These are phyloP conservation scores for Drosophila kurseongensis DNA, from an alignment of 1,140 invertebrate species.

Conservation along the genomic window DNA sequence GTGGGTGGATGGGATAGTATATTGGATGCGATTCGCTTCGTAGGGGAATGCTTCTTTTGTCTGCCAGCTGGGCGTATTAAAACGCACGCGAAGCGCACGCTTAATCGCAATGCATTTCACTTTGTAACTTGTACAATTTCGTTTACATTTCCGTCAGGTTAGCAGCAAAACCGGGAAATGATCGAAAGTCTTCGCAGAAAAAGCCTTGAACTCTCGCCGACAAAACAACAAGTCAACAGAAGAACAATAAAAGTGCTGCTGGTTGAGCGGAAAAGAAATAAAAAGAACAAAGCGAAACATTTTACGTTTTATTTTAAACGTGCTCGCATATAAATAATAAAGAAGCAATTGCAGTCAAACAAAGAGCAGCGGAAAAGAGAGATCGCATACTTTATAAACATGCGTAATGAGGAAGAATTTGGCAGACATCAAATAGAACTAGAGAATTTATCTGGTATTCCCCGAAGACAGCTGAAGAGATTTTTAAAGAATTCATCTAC, in stretches of 20 bases:
- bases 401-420: conserved; percentile 37
- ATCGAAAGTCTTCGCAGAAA: conserved; percentile 60
- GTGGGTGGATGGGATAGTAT: conserved; percentile 34
- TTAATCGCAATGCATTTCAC: conserved; percentile 58
- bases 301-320: conserved; percentile 62
- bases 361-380: conserved; percentile 23
- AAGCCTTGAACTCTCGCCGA: conserved; percentile 69
- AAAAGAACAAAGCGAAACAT: conserved; percentile 56
- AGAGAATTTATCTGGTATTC: conserved; percentile 42
- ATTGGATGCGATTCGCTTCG: conserved; percentile 31
- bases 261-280: conserved; percentile 26
- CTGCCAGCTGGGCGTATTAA: conserved; percentile 18
- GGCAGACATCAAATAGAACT: conserved; percentile 3
- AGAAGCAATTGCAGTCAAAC: conserved; percentile 48
- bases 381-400: not conserved
- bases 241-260: conserved; percentile 48
- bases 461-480: conserved; percentile 30
- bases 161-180: conserved; percentile 62
- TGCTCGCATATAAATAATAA: conserved; percentile 41
- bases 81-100: conserved; percentile 35
- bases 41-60: conserved; percentile 48
- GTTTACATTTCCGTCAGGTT: conserved; percentile 64
- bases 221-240: conserved; percentile 26
- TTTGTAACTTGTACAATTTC: conserved; percentile 27
- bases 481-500: not conserved